Conservation (phyloP, 1,140 invertebrate genomes). For the Orchestia grillus region DNA sequence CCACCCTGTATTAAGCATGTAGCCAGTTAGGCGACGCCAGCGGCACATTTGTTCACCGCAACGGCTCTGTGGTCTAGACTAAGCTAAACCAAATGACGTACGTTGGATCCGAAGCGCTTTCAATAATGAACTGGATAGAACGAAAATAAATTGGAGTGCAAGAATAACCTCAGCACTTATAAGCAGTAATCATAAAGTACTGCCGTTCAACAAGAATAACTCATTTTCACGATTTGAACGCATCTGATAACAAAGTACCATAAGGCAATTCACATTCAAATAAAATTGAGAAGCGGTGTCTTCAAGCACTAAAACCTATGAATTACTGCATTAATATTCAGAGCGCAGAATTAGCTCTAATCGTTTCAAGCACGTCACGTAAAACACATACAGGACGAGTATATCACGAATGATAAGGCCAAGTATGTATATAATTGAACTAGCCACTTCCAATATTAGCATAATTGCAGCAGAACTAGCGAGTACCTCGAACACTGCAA, state of each 20-base stretch:
- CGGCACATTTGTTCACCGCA: no score
- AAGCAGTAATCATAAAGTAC: not conserved
- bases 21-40: no score
- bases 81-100: no score
- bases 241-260: not conserved
- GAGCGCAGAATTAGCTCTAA: not conserved
- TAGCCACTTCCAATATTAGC: no score
- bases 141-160: not conserved
- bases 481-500: no score
- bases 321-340: not conserved
- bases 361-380: not conserved
- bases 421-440: no score
- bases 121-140: not conserved
- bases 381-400: not conserved
- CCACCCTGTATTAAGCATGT: no score
- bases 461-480: no score
- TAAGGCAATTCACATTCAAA: not conserved
- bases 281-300: not conserved
- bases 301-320: not conserved
- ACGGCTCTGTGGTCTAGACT: no score
- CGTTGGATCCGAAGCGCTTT: no score
- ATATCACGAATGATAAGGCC: no score
- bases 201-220: not conserved
- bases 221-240: not conserved
- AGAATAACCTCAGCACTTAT: not conserved